Evolutionary conservation across 2,888 invertebrate species (phyloP).

Genomic region (Ectropis crepuscularia): DNA sequence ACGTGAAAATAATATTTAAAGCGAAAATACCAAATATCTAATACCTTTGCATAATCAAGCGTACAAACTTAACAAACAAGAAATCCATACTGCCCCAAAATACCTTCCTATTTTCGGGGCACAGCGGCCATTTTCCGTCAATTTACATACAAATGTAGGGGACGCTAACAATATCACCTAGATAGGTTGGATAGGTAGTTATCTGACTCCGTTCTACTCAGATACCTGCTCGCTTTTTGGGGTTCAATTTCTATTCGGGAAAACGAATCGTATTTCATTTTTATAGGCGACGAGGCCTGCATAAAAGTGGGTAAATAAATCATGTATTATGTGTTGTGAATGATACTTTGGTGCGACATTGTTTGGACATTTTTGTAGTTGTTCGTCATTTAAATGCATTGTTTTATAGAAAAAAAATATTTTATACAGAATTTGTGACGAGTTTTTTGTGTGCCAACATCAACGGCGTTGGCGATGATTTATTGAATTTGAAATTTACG

Average conservation of each 20-base stretch:
- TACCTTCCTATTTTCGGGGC: slow-evolving; percentile 26
- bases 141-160: slow-evolving; percentile 54
- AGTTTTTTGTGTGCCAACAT: too few species aligned
- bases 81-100: slow-evolving; percentile 11
- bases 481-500: too few species aligned
- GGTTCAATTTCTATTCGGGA: slow-evolving; percentile 25
- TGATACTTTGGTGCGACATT: background rate
- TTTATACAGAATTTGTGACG: background rate
- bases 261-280: slow-evolving; percentile 29
- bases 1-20: too few species aligned
- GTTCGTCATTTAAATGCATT: too few species aligned
- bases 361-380: background rate
- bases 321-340: slow-evolving; percentile 4
- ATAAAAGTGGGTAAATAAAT: slow-evolving; percentile 25
- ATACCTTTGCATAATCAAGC: background rate
- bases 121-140: slow-evolving; percentile 24
- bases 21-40: too few species aligned
- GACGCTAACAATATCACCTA: slow-evolving; percentile 44
- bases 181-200: slow-evolving; percentile 41
- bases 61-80: slow-evolving; percentile 7
- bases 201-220: slow-evolving; percentile 36
- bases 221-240: slow-evolving; percentile 24
- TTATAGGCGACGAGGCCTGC: slow-evolving; percentile 19
- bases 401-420: background rate
- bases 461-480: too few species aligned